A percentile compares a stretch with the other conserved stretches of the same genome.
phyloP scores from a whole-genome alignment of 2,113 vertebrate genomes.

The Carollia perspicillata region DNA sequence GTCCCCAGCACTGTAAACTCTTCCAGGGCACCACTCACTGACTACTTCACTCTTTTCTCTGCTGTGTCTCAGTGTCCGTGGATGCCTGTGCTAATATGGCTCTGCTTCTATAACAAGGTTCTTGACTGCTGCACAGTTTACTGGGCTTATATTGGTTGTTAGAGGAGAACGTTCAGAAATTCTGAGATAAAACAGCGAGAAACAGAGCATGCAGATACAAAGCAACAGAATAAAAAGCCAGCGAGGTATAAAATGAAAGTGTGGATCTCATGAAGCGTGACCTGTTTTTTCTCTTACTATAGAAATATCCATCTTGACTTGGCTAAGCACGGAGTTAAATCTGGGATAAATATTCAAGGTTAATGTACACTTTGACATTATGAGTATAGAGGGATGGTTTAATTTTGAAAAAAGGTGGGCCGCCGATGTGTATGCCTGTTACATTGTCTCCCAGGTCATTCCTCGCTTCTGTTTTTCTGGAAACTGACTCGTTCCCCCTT shows the following conservation, averaged over 20 bases:
- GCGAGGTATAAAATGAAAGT: neutral
- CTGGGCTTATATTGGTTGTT: neutral
- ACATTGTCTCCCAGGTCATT: neutral
- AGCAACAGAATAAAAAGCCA: neutral
- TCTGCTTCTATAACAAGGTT: neutral
- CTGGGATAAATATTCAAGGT: neutral
- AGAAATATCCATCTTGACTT: neutral
- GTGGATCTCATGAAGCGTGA: neutral
- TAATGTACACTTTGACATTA: neutral
- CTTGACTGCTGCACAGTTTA: neutral
- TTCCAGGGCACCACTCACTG: too few relatives aligned
- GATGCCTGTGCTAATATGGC: neutral
- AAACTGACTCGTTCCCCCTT: neutral
- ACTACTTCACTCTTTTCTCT: neutral
- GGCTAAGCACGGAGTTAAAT: neutral
- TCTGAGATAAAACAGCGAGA: conserved; percentile 10
- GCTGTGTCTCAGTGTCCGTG: neutral
- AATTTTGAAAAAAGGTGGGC: neutral
- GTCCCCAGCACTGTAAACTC: accelerated
- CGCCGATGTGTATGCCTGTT: accelerated
- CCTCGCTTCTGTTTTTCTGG: neutral
- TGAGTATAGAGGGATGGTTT: neutral
- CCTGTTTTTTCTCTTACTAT: neutral
- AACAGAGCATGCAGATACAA: conserved; percentile 1
- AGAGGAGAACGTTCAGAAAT: neutral